phyloP scores from a whole-genome alignment of 2,113 vertebrate species.

The Hippocampus abdominalis region DNA sequence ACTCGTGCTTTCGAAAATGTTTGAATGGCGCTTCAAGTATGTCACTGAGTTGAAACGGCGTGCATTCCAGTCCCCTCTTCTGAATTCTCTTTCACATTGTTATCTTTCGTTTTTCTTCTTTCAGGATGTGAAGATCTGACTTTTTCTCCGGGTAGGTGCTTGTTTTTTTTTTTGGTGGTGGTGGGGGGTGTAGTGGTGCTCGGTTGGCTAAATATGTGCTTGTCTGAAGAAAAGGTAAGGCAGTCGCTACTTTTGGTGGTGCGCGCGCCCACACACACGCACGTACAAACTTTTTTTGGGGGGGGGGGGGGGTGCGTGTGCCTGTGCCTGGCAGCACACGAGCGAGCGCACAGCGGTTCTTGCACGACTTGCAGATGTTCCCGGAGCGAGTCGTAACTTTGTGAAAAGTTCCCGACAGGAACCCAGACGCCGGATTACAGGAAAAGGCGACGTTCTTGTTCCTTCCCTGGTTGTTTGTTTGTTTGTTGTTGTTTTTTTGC shows the following conservation, averaged over 20 bases:
- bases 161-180: no score
- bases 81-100: no score
- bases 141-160: no score
- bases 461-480: slow-evolving; percentile 42
- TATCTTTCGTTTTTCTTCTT: no score
- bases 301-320: not conserved
- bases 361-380: slow-evolving; percentile 64
- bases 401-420: slow-evolving; percentile 20
- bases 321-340: not conserved
- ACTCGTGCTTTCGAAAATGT: no score
- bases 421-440: slow-evolving; percentile 5
- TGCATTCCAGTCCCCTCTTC: no score
- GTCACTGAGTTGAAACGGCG: no score
- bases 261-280: not conserved
- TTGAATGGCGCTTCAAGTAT: no score
- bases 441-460: slow-evolving; percentile 28
- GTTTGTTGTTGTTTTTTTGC: slow-evolving; percentile 24
- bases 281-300: not conserved
- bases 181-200: not conserved
- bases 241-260: not conserved
- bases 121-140: no score
- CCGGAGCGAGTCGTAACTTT: slow-evolving; percentile 36
- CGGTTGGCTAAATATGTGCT: not conserved
- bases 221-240: not conserved
- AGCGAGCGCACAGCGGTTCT: slow-evolving; percentile 42